A percentile compares a stretch with the other conserved stretches of the same genome.
These are phyloP conservation scores for Branchipolynoe longqiensis DNA, from an alignment of 2,888 invertebrate species.

Conservation along the genomic window DNA sequence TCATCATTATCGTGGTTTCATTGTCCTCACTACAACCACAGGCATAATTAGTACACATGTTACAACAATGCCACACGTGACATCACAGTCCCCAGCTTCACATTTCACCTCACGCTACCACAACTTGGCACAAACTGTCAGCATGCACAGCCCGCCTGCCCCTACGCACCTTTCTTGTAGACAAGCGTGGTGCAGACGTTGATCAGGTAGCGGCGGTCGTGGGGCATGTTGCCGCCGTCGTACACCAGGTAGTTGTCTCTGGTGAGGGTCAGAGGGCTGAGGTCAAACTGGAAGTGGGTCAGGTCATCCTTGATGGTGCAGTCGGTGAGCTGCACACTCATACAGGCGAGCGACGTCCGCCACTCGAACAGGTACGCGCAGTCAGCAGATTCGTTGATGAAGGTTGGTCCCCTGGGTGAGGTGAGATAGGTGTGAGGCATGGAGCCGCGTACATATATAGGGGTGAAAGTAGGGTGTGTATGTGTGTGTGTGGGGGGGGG, in stretches of 20 bases:
- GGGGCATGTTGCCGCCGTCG: slow-evolving; percentile 61
- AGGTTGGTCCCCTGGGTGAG: slow-evolving; percentile 68
- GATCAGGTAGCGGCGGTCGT: slow-evolving; percentile 69
- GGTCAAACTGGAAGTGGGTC: slow-evolving; percentile 69
- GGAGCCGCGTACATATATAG: not conserved
- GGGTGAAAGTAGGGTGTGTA: too few relatives aligned
- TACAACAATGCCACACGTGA: too few relatives aligned
- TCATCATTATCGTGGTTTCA: too few relatives aligned
- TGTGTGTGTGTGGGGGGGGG: too few relatives aligned
- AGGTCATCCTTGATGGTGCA: slow-evolving; percentile 65
- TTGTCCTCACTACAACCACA: too few relatives aligned
- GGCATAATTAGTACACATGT: too few relatives aligned
- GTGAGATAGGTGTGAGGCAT: too few relatives aligned
- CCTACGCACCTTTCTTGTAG: slow-evolving; percentile 71
- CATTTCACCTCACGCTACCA: too few relatives aligned
- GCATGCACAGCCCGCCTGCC: too few relatives aligned
- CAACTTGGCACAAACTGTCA: too few relatives aligned
- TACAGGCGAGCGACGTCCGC: slow-evolving; percentile 73
- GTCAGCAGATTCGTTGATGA: slow-evolving; percentile 71
- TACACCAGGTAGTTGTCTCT: slow-evolving; percentile 72
- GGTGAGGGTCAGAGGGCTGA: slow-evolving; percentile 69
- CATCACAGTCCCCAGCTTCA: too few relatives aligned
- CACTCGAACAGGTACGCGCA: slow-evolving; percentile 77
- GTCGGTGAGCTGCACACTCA: slow-evolving; percentile 70
- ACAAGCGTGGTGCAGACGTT: slow-evolving; percentile 77